These are phyloP conservation scores for Mactromeris polynyma DNA, from an alignment of 2,888 invertebrate species.

Conservation along the genomic window DNA sequence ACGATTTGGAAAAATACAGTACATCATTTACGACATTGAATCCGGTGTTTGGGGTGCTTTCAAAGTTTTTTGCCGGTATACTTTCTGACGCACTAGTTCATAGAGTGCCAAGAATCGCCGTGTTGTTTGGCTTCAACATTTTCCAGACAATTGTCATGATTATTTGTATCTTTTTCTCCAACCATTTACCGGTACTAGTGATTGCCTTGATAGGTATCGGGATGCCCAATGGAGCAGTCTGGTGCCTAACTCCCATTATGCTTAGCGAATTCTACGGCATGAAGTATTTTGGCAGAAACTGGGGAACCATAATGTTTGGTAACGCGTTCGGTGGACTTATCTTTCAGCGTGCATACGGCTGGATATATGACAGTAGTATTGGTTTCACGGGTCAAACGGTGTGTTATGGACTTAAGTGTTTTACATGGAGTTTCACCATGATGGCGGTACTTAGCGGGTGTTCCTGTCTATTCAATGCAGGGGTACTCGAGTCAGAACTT, in stretches of 20 bases:
- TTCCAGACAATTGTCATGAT: slow-evolving; percentile 74
- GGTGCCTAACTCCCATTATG: slow-evolving; percentile 82
- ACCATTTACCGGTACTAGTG: slow-evolving; percentile 72
- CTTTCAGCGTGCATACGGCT: slow-evolving; percentile 76
- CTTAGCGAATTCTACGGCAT: slow-evolving; percentile 81
- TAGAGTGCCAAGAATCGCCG: slow-evolving; percentile 74
- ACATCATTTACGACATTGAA: slow-evolving; percentile 77
- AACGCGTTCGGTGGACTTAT: slow-evolving; percentile 77
- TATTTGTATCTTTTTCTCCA: slow-evolving; percentile 76
- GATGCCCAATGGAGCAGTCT: slow-evolving; percentile 79
- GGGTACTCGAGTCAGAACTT: slow-evolving; percentile 71
- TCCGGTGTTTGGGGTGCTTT: slow-evolving; percentile 75
- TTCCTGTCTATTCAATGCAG: slow-evolving; percentile 75
- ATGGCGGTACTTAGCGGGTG: slow-evolving; percentile 76
- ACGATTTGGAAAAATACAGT: slow-evolving; percentile 73
- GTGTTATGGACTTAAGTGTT: slow-evolving; percentile 79
- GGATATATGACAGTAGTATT: slow-evolving; percentile 76
- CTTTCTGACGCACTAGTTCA: slow-evolving; percentile 75
- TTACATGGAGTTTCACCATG: slow-evolving; percentile 79
- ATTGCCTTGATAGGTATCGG: slow-evolving; percentile 74
- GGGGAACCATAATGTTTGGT: slow-evolving; percentile 81
- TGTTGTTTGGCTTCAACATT: slow-evolving; percentile 74
- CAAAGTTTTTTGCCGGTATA: slow-evolving; percentile 77
- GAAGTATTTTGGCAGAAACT: slow-evolving; percentile 80
- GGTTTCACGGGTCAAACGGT: slow-evolving; percentile 67